Percentiles rank a stretch among this genome's conserved stretches.
Evolutionary conservation across 2,797 vertebrate species (phyloP).

Genomic region (Okamejei kenojei): DNA sequence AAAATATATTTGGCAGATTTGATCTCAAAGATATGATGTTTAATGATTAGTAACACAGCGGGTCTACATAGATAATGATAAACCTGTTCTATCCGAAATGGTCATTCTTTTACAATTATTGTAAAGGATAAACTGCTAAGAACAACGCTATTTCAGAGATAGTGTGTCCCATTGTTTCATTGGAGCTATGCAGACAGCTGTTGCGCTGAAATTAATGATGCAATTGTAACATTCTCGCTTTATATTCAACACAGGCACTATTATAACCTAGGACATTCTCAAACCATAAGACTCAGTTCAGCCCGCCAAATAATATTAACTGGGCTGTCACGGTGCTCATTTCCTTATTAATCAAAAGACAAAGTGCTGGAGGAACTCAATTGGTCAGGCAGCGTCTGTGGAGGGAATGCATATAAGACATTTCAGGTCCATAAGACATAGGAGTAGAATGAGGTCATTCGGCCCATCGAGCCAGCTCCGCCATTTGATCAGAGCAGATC

Average conservation of each 20-base stretch:
- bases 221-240: slow-evolving; percentile 26
- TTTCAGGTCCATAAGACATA: background rate
- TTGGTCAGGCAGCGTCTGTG: too few relatives aligned
- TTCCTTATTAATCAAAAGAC: background rate
- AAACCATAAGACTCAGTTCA: background rate
- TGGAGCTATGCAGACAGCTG: background rate
- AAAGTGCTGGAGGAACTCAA: too few relatives aligned
- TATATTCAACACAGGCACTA: slow-evolving; percentile 1
- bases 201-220: slow-evolving; percentile 30
- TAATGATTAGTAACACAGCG: background rate
- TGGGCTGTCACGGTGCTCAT: background rate
- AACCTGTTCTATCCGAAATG: background rate
- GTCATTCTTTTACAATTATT: background rate
- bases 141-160: background rate
- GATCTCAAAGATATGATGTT: background rate
- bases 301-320: background rate
- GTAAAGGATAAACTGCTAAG: background rate
- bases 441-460: too few relatives aligned
- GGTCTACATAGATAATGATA: background rate
- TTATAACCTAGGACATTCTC: background rate
- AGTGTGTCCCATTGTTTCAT: background rate
- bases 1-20: background rate
- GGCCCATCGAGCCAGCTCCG: too few relatives aligned
- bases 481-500: too few relatives aligned
- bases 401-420: background rate